Conservation (phyloP, 2,113 vertebrate genomes). For the Sturnira hondurensis region DNA sequence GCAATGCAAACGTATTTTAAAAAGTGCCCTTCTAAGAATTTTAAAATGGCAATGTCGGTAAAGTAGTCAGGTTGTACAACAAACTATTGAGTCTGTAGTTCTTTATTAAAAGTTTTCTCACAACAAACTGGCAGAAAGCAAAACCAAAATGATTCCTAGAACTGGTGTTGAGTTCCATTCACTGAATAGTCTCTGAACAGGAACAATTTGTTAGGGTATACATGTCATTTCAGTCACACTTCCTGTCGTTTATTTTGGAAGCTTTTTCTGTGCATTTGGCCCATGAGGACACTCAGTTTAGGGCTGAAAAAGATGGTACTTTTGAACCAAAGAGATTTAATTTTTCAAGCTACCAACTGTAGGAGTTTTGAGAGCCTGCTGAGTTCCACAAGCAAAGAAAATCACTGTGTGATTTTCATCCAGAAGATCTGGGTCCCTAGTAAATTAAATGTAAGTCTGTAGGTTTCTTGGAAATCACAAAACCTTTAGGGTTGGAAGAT, state of each 20-base stretch:
- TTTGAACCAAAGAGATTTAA: neutral
- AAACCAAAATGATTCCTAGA: neutral
- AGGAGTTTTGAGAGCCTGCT: neutral
- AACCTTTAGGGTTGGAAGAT: constrained; percentile 46
- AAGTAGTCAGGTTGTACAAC: neutral
- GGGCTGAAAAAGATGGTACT: neutral
- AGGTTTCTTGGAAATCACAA: neutral
- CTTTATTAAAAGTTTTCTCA: neutral
- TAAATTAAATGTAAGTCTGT: neutral
- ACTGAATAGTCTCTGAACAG: neutral
- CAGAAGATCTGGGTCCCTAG: neutral
- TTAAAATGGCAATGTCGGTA: neutral
- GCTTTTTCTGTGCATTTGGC: neutral
- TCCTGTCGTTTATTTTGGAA: neutral
- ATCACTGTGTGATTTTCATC: neutral
- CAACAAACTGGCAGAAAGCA: neutral
- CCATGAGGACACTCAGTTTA: neutral
- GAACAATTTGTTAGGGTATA: neutral
- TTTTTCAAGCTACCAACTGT: neutral
- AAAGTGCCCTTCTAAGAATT: neutral
- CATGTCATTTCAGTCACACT: neutral
- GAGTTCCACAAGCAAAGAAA: neutral
- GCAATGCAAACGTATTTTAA: neutral
- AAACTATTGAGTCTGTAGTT: neutral
- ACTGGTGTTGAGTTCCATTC: neutral